phyloP scores from a whole-genome alignment of 2,888 invertebrate genomes.

The Tipula helvola region DNA sequence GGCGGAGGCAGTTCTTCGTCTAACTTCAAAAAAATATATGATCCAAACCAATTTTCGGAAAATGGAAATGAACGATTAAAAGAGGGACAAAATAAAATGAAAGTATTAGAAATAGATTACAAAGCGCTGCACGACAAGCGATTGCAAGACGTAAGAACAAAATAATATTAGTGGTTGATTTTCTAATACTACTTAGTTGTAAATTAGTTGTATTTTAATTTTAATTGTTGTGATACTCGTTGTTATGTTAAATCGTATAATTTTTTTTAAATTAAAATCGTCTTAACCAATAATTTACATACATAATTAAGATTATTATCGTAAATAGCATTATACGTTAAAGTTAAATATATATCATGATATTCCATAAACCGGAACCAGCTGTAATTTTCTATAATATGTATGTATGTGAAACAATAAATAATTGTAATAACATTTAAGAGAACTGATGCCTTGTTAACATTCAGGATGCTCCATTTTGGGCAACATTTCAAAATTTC shows the following conservation, averaged over 20 bases:
- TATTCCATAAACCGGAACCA: no score
- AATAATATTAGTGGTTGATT: not conserved
- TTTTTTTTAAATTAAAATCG: not conserved
- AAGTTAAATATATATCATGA: no score
- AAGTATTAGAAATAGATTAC: conserved; percentile 61
- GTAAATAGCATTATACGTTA: not conserved
- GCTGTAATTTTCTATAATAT: no score
- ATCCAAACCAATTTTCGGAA: conserved; percentile 31
- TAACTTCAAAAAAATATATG: conserved; percentile 26
- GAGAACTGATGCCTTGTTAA: no score
- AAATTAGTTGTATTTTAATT: not conserved
- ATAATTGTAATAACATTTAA: no score
- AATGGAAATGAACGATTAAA: conserved; percentile 28
- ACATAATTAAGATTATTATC: not conserved
- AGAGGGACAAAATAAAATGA: conserved; percentile 48
- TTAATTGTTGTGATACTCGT: not conserved
- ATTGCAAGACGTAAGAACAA: conserved; percentile 59
- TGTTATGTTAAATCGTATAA: not conserved
- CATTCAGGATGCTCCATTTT: no score
- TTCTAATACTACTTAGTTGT: not conserved
- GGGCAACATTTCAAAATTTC: no score
- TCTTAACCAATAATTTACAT: not conserved
- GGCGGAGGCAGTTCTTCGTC: conserved; percentile 11
- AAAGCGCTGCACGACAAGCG: conserved; percentile 63
- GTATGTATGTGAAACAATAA: no score